These are phyloP conservation scores for Papilio dardanus DNA, from an alignment of 1,140 invertebrate genomes.

Conservation along the genomic window DNA sequence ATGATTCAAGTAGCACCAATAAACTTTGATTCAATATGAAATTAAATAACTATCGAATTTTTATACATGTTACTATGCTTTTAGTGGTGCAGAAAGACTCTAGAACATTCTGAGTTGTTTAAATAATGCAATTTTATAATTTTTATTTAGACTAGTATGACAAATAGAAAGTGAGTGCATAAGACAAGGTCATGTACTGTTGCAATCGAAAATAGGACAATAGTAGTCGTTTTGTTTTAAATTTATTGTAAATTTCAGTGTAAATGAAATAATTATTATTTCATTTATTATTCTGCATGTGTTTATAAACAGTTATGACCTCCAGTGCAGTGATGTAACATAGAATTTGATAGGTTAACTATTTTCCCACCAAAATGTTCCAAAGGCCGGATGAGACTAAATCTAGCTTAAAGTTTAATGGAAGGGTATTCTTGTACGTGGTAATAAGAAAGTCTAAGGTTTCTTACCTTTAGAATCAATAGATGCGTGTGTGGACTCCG, in stretches of 20 bases:
- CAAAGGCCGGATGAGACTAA: constrained; percentile 35
- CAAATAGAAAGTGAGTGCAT: constrained; percentile 56
- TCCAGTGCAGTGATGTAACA: constrained; percentile 77
- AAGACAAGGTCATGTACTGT: constrained; percentile 56
- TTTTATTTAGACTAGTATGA: constrained; percentile 36
- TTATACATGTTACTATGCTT: background rate
- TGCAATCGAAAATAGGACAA: constrained; percentile 43
- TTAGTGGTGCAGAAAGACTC: background rate
- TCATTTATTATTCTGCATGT: constrained; percentile 48
- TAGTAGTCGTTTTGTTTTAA: background rate
- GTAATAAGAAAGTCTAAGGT: constrained; percentile 42
- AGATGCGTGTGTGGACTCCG: constrained; percentile 61
- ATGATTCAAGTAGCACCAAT: too few species aligned
- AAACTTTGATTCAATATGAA: too few species aligned
- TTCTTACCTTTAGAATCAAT: constrained; percentile 71
- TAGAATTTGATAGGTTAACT: constrained; percentile 71
- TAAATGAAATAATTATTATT: constrained; percentile 36
- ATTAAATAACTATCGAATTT: too few species aligned
- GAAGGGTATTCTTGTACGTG: constrained; percentile 1
- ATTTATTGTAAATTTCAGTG: background rate
- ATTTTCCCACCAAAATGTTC: constrained; percentile 76
- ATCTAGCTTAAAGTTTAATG: constrained; percentile 4
- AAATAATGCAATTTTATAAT: background rate
- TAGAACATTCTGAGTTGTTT: background rate
- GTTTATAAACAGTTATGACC: constrained; percentile 80